Evolutionary conservation across 2,888 invertebrate genomes (phyloP).

Genomic region (Anorthoa munda): DNA sequence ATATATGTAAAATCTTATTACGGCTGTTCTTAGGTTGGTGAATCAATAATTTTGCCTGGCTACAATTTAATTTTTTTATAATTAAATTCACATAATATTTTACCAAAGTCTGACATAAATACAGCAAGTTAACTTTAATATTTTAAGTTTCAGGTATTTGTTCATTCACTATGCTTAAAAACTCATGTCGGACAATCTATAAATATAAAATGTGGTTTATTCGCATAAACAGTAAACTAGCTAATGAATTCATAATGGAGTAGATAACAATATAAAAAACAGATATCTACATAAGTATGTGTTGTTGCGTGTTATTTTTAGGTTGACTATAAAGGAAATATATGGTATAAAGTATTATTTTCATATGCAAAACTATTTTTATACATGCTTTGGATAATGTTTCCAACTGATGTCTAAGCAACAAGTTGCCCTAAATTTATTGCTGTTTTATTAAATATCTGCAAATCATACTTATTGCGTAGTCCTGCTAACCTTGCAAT

Average conservation of each 20-base stretch:
- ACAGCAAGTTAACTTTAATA: neutral
- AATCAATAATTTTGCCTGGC: too few species aligned
- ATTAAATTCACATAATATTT: neutral
- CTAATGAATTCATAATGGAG: conserved; percentile 19
- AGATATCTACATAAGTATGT: neutral
- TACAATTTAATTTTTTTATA: neutral
- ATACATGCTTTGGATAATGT: conserved; percentile 4
- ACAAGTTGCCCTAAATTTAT: conserved; percentile 46
- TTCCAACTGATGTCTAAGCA: conserved; percentile 26
- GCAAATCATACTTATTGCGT: conserved; percentile 7
- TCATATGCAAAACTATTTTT: neutral
- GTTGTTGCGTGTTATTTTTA: neutral
- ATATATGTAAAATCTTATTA: neutral
- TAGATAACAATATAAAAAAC: conserved; percentile 11
- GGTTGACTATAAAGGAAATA: too few species aligned
- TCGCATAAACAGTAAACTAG: conserved; percentile 6
- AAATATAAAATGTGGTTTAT: conserved; percentile 10
- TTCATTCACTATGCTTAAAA: conserved; percentile 14
- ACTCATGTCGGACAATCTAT: conserved; percentile 12
- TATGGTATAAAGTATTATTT: conserved; percentile 1
- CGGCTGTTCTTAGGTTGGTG: neutral
- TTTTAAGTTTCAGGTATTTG: neutral
- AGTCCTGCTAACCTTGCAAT: conserved; percentile 47
- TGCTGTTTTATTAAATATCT: conserved; percentile 11
- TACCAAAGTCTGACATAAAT: neutral